These are phyloP conservation scores for Fissipunctia ypsillon DNA, from an alignment of 2,888 invertebrate species.

Conservation along the genomic window DNA sequence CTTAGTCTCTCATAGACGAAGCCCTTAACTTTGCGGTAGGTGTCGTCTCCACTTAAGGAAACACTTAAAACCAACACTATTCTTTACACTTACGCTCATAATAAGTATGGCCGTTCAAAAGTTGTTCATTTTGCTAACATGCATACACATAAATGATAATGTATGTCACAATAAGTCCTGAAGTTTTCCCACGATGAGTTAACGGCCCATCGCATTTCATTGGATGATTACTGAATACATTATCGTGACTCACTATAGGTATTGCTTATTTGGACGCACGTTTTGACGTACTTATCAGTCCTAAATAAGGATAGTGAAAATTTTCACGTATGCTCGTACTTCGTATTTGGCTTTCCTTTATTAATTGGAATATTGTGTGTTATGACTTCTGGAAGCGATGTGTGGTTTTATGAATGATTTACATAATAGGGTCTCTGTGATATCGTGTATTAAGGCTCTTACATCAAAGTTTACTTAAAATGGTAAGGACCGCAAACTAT, in stretches of 20 bases:
- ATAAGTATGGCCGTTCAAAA: constrained; percentile 18
- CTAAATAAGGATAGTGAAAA: constrained; percentile 53
- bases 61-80: background rate
- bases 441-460: background rate
- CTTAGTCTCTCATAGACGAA: background rate
- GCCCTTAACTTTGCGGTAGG: background rate
- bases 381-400: background rate
- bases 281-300: constrained; percentile 22
- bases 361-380: constrained; percentile 19
- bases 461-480: background rate
- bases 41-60: background rate
- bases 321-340: background rate
- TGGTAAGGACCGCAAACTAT: background rate
- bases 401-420: background rate
- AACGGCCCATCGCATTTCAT: constrained; percentile 68
- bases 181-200: constrained; percentile 67
- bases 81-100: constrained; percentile 15
- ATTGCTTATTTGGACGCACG: constrained; percentile 47
- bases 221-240: constrained; percentile 65
- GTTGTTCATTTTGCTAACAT: constrained; percentile 40
- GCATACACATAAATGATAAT: constrained; percentile 51
- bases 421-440: constrained; percentile 2
- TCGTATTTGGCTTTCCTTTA: constrained; percentile 14
- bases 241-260: constrained; percentile 59
- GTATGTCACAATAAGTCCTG: constrained; percentile 57